A percentile compares a stretch with the other conserved stretches of the same genome.
Conservation (phyloP, 1,140 invertebrate genomes). For the Telenomus remus region DNA sequence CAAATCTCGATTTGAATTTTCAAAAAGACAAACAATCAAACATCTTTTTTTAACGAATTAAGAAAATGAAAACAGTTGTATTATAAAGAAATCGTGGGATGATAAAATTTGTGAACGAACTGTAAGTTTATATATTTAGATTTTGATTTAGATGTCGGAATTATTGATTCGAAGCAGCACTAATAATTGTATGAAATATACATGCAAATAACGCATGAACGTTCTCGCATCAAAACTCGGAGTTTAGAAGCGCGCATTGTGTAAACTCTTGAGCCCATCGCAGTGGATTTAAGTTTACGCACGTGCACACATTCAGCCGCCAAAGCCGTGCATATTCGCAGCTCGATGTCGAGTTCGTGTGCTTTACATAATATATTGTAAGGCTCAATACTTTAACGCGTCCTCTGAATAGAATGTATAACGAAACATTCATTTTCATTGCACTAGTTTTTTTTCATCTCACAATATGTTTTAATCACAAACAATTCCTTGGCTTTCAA, state of each 20-base stretch:
- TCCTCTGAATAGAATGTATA: conserved; percentile 29
- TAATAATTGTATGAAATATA: conserved; percentile 38
- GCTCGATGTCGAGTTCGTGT: conserved; percentile 39
- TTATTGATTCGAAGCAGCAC: conserved; percentile 13
- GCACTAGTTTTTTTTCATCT: too few relatives aligned
- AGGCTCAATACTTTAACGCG: conserved; percentile 39
- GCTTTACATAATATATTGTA: conserved; percentile 39
- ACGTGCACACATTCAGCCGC: conserved; percentile 41
- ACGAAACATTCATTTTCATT: too few relatives aligned
- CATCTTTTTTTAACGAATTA: too few relatives aligned
- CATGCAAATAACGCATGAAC: conserved; percentile 31
- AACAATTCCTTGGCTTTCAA: too few relatives aligned
- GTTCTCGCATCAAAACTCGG: conserved; percentile 22
- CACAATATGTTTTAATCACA: too few relatives aligned
- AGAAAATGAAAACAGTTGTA: too few relatives aligned
- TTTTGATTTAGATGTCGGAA: conserved; percentile 6
- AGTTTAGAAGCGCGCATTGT: conserved; percentile 36
- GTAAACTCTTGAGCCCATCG: conserved; percentile 51
- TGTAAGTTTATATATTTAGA: neutral
- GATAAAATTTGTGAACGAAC: neutral
- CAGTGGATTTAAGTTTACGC: conserved; percentile 50
- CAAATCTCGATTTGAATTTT: too few relatives aligned
- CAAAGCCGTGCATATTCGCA: conserved; percentile 47
- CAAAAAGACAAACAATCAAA: too few relatives aligned
- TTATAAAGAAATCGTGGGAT: too few relatives aligned